These are phyloP conservation scores for Etheostoma cragini DNA, from an alignment of 2,113 vertebrate species.

Conservation along the genomic window DNA sequence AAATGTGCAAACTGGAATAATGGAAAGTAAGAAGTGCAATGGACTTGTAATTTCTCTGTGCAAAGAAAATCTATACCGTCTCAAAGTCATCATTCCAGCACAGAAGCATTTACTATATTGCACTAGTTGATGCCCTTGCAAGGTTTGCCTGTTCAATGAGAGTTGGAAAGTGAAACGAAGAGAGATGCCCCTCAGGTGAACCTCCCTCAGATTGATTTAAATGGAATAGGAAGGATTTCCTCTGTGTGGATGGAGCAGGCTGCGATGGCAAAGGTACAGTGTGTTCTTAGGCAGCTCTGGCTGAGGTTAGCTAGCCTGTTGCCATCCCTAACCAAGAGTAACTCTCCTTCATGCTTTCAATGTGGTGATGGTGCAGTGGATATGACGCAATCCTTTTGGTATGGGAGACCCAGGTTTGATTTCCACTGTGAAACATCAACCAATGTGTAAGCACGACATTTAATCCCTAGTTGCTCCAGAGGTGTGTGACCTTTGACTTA, in stretches of 20 bases:
- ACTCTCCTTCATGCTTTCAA: conserved; percentile 4
- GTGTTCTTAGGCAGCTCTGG: conserved; percentile 59
- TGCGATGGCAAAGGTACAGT: conserved; percentile 47
- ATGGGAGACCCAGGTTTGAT: too few species aligned
- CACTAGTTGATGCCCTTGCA: conserved; percentile 41
- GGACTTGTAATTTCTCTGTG: conserved; percentile 3
- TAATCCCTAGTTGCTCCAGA: too few species aligned
- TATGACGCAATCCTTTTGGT: too few species aligned
- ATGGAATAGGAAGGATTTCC: conserved; percentile 69
- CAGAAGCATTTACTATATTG: not conserved
- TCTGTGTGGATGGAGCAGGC: conserved; percentile 67
- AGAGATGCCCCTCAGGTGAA: conserved; percentile 40
- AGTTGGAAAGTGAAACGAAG: not conserved
- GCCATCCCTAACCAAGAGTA: not conserved
- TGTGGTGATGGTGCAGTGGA: not conserved
- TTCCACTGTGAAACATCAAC: too few species aligned
- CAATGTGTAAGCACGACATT: too few species aligned
- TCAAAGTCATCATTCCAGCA: not conserved
- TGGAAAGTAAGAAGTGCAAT: not conserved
- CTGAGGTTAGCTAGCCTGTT: conserved; percentile 60
- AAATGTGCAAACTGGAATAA: not conserved
- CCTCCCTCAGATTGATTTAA: conserved; percentile 47
- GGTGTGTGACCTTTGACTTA: too few species aligned
- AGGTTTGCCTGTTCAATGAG: conserved; percentile 20
- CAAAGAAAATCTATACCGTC: not conserved